Base-by-base conservation (phyloP, 2,888 invertebrate species). In the Athalia cordata region DNA sequence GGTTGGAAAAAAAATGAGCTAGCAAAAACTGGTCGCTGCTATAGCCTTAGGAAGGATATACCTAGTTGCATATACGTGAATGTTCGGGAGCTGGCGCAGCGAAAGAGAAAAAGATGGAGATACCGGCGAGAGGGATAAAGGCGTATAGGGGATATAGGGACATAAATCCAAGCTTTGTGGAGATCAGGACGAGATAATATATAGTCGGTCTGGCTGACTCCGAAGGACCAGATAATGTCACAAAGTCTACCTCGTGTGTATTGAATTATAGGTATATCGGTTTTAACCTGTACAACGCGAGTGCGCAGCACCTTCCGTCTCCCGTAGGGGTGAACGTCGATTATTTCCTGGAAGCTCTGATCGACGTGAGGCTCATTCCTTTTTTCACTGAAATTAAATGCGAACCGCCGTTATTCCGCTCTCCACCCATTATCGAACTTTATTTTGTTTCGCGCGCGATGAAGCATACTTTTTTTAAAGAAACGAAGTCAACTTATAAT, bases 81-180 rank as follows among this genome's bases (percentile, higher is more conserved):
- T 29, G 29, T 29, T 29, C 29, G 29, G 29, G 29, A 29, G 11
- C 15, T 13, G 47, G 13, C 9, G 67, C 72, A 80, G 79, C 3
- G 62, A 81, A 80, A 82, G 80, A 29, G 29, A 83, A 83, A 84
- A 81, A 50, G 49, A 76, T 82, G 81, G 81, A 85, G 80, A 79
- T 81, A 81, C 80, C 49, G 72, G 29, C n/a, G 43, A 66, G 29
- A 9, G 55, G 78, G 49, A 64, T 57, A 29, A 47, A 62, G 62
- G 75, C 76, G 74, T n/a, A 59, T 4, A 62, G 43, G 49, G 15
- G 75, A 45, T 66, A 55, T 57, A 80, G 81, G 83, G 81, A 82
- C 83, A 86, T 86, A 86, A 86, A 86, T 86, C 86, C 84, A 81
- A 83, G 82, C 86, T 85, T 86, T 85, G 84, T 86, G 84, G 81